Evolutionary conservation across 2,888 invertebrate species (phyloP).

Genomic region (Coleophora flavipennella): DNA sequence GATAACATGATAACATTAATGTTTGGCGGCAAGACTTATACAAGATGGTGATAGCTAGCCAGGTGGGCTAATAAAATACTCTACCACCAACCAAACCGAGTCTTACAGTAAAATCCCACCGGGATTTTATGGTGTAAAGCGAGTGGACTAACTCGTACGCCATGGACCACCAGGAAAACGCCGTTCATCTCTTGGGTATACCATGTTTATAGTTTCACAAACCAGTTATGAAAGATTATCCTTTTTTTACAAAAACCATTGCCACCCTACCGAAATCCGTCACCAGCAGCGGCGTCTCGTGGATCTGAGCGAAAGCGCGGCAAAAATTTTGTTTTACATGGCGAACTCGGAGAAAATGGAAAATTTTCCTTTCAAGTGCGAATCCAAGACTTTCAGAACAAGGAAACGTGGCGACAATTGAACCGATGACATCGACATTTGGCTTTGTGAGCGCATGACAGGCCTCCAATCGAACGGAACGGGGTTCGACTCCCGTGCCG

Average conservation of each 20-base stretch:
- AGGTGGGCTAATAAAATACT: too few relatives aligned
- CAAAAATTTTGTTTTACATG: constrained; percentile 67
- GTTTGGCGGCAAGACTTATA: too few relatives aligned
- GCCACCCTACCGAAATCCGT: constrained; percentile 47
- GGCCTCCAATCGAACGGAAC: constrained; percentile 41
- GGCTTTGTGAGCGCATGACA: constrained; percentile 41
- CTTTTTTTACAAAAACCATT: constrained; percentile 12
- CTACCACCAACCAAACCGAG: too few relatives aligned
- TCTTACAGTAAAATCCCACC: too few relatives aligned
- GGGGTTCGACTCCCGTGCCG: constrained; percentile 25
- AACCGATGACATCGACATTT: constrained; percentile 7
- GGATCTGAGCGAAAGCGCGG: constrained; percentile 54
- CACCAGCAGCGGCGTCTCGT: constrained; percentile 55
- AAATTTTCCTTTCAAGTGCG: constrained; percentile 35
- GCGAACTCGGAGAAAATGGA: constrained; percentile 61
- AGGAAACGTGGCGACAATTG: constrained; percentile 30
- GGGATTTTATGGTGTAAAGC: too few relatives aligned
- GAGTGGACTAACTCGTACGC: too few relatives aligned
- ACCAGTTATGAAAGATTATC: too few relatives aligned
- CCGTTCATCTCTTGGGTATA: too few relatives aligned
- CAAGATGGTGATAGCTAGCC: too few relatives aligned
- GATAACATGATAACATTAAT: too few relatives aligned
- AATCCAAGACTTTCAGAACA: constrained; percentile 25
- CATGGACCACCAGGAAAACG: too few relatives aligned
- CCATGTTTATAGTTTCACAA: too few relatives aligned